These are phyloP conservation scores for Solenopsis fugax DNA, from an alignment of 1,140 invertebrate species.

Conservation along the genomic window DNA sequence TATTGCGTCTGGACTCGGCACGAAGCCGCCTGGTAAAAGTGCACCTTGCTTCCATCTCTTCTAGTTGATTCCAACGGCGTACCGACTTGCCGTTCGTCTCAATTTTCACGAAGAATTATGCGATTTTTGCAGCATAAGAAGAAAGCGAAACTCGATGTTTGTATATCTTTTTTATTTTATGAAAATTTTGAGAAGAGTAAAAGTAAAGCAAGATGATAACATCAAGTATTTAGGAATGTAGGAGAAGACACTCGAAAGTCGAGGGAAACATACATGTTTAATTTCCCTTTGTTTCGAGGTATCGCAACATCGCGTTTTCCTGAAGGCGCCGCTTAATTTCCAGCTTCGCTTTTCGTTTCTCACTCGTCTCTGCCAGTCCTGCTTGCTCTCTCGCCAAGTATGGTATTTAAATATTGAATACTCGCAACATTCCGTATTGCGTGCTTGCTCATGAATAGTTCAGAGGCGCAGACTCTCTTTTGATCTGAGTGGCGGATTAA, in stretches of 20 bases:
- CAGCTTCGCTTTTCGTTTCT: constrained; percentile 19
- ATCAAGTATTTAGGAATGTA: not conserved
- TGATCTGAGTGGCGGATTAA: constrained; percentile 44
- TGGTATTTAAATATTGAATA: constrained; percentile 50
- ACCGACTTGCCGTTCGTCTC: not conserved
- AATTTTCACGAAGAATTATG: not conserved
- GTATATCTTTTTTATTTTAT: not conserved
- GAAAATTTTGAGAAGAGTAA: not conserved
- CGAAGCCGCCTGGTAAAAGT: constrained; percentile 41
- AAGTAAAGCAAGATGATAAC: not conserved
- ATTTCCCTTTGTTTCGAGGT: not conserved
- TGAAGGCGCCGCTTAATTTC: constrained; percentile 31
- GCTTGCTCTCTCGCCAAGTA: constrained; percentile 6
- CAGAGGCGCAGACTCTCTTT: constrained; percentile 2
- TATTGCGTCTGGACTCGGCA: constrained; percentile 57
- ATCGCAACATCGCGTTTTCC: constrained; percentile 3
- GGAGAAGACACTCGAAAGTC: not conserved
- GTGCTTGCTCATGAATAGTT: constrained; percentile 58
- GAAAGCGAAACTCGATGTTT: not conserved
- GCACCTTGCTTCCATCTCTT: not conserved
- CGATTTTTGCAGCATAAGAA: not conserved
- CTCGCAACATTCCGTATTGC: constrained; percentile 54
- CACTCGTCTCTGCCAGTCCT: constrained; percentile 9
- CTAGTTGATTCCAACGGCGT: not conserved
- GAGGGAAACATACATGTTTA: not conserved